Evolutionary conservation across 2,113 vertebrate genomes (phyloP).

Genomic region (Hippocampus abdominalis): DNA sequence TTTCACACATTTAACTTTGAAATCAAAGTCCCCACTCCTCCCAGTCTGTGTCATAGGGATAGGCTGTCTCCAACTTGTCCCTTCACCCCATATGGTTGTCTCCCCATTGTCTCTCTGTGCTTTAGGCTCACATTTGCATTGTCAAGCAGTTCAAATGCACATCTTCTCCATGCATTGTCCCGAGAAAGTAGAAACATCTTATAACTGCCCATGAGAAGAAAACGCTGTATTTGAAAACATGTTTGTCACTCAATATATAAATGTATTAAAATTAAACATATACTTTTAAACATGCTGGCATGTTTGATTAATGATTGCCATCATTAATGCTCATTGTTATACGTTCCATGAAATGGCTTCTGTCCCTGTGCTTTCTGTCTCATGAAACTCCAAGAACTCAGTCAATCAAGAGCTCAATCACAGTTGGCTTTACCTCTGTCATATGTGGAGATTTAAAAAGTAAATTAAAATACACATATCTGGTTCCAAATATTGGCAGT

Average conservation of each 20-base stretch:
- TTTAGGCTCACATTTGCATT: background rate
- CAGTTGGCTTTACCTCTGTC: too few species aligned
- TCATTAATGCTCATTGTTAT: background rate
- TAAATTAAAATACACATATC: too few species aligned
- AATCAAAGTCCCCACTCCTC: slow-evolving; percentile 49
- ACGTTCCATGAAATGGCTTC: background rate
- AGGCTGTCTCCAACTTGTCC: slow-evolving; percentile 30
- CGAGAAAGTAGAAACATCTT: background rate
- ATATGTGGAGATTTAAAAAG: too few species aligned
- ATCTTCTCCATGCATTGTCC: background rate
- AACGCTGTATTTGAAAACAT: background rate
- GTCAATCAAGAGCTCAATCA: too few species aligned
- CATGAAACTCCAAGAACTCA: too few species aligned
- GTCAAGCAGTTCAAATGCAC: background rate
- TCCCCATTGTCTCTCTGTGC: background rate
- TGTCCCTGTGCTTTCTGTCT: too few species aligned
- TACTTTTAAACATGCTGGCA: background rate
- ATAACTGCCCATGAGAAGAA: background rate
- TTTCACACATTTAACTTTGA: slow-evolving; percentile 58
- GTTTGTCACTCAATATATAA: background rate
- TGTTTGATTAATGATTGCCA: background rate
- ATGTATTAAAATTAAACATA: background rate
- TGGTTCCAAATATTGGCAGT: too few species aligned
- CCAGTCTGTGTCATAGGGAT: slow-evolving; percentile 33
- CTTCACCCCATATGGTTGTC: slow-evolving; percentile 19